Evolutionary conservation across 2,113 vertebrate species (phyloP), one percentile per base, ranked within the genome.

Genomic region (Pangasianodon gigas): DNA sequence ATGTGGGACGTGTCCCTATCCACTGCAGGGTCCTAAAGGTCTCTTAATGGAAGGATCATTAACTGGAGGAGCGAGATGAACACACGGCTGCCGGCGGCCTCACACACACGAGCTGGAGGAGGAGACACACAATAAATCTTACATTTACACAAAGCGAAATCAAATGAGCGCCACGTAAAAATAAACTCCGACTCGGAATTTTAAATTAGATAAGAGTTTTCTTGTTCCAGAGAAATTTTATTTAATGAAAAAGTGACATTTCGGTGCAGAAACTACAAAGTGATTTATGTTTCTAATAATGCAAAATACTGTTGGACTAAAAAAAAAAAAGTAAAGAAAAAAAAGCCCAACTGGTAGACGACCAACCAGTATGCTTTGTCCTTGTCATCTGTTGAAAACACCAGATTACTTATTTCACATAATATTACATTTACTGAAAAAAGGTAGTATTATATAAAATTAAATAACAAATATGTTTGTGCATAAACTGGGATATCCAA

Each of bases 1-100:
- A 92, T 93, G 92, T 93, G 92, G 88, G 91, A 92, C 65, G 32
- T 84, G 87, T 85, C 86, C 84, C 89, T 89, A 90, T 91, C 67
- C 91, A 91, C 91, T 91, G 58, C 89, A 37, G 91, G 92, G 85
- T 92, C 91, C 92, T 92, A 92, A 89, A 92, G 89, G 92, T 90
- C 92, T 91, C 91, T 88, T 93, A 92, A 94, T 93, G 92, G 91
- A 89, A 88, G 93, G 91, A 93, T 93, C 93, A 93, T 93, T 93
- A 93, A 93, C 89, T 92, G 82, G 79, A 85, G 91, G 91, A 91
- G 88, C 51, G 41, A 67, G 89, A 89, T 88, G 89, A 89, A 69
- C 88, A 88, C 86, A 67, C 41, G 56, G 32, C 86, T 85, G 80
- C 88, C 26, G 13, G 83, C 71, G 32, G 85, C 48, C 65, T 84